phyloP scores from a whole-genome alignment of 2,113 vertebrate species.

The Vidua macroura region DNA sequence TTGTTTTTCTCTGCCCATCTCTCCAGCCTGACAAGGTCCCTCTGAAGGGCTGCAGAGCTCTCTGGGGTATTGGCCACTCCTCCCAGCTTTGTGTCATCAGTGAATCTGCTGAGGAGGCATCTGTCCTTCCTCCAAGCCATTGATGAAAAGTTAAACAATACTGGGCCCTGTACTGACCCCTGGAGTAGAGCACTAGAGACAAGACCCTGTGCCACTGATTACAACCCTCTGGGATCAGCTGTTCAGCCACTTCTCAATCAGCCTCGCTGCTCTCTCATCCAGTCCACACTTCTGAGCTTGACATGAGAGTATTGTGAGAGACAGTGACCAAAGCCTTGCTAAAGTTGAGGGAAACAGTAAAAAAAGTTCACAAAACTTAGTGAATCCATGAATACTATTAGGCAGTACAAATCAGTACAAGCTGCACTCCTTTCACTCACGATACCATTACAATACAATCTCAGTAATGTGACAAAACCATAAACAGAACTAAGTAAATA shows the following conservation, averaged over 20 bases:
- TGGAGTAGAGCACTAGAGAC: not conserved
- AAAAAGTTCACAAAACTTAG: not conserved
- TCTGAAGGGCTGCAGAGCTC: not conserved
- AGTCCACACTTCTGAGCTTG: not conserved
- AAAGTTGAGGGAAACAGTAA: not conserved
- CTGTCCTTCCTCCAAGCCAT: not conserved
- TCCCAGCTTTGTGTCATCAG: not conserved
- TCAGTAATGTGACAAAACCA: not conserved
- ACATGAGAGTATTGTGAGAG: rapidly evolving
- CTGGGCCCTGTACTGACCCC: too few relatives aligned
- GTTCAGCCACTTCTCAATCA: not conserved
- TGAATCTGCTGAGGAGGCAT: not conserved
- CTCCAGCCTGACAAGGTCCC: not conserved
- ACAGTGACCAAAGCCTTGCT: not conserved
- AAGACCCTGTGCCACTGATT: too few relatives aligned
- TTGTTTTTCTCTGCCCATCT: not conserved
- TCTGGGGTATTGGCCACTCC: too few relatives aligned
- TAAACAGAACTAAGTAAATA: not conserved
- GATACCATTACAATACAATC: not conserved
- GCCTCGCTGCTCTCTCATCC: not conserved
- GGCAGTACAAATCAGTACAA: not conserved
- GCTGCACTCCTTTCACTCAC: not conserved
- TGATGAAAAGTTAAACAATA: not conserved
- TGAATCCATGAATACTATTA: not conserved
- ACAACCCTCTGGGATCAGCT: not conserved